These are phyloP conservation scores for Conopomorpha cramerella DNA, from an alignment of 1,140 invertebrate genomes.

Conservation along the genomic window DNA sequence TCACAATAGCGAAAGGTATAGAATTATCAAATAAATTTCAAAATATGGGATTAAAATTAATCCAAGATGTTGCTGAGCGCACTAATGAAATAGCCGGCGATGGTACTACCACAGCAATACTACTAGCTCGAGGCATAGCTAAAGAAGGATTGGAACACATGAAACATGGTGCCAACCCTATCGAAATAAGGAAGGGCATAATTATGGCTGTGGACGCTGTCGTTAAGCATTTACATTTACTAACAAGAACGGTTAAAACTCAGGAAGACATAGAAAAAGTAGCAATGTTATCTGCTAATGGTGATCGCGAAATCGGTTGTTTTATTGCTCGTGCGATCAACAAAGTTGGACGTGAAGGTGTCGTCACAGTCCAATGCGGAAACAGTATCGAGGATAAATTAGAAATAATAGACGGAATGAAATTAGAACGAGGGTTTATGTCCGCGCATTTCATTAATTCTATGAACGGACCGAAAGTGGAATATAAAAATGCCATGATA, in stretches of 20 bases:
- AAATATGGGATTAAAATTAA: constrained; percentile 92
- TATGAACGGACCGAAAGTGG: constrained; percentile 85
- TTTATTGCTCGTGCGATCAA: constrained; percentile 93
- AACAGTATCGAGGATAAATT: constrained; percentile 90
- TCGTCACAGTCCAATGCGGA: constrained; percentile 95
- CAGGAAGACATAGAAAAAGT: constrained; percentile 96
- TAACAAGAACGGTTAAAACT: constrained; percentile 87
- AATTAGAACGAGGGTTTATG: constrained; percentile 95
- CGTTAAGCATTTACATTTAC: constrained; percentile 75
- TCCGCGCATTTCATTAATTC: constrained; percentile 96
- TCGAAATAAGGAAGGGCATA: constrained; percentile 86
- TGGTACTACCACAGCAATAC: constrained; percentile 88
- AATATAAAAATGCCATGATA: constrained; percentile 87
- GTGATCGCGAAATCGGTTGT: constrained; percentile 81
- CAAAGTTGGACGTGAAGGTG: constrained; percentile 89
- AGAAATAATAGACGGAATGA: constrained; percentile 93
- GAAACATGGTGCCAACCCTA: constrained; percentile 90
- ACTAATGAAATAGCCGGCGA: constrained; percentile 96
- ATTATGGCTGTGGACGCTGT: constrained; percentile 88
- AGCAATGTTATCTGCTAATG: constrained; percentile 95
- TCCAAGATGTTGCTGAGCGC: constrained; percentile 95
- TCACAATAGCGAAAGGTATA: constrained; percentile 94
- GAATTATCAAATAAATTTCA: constrained; percentile 94
- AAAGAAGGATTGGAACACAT: constrained; percentile 95
- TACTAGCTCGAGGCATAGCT: constrained; percentile 89